Conservation (phyloP, 2,113 vertebrate genomes). For the Antechinus stuartii region DNA sequence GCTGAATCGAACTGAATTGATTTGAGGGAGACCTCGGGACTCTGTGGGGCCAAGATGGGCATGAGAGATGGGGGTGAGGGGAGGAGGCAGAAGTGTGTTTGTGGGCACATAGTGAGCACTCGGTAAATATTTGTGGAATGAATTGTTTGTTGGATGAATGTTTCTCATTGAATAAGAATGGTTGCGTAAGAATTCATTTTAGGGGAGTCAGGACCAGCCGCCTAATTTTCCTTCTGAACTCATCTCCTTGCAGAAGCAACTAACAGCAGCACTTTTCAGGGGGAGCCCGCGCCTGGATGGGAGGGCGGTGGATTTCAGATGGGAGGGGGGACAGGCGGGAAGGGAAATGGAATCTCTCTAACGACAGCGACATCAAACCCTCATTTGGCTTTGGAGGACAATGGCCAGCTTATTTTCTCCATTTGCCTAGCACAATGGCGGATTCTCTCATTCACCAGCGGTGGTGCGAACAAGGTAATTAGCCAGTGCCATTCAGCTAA, state of each 20-base stretch:
- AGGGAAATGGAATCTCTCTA: conserved; percentile 78
- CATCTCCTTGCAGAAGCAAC: neutral
- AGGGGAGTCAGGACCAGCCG: neutral
- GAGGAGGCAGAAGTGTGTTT: neutral
- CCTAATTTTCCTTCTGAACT: conserved; percentile 62
- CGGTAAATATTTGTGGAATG: conserved; percentile 3
- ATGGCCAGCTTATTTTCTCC: conserved; percentile 85
- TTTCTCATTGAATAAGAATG: neutral
- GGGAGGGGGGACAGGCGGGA: conserved; percentile 54
- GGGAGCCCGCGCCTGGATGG: conserved; percentile 36
- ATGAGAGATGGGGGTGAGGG: neutral
- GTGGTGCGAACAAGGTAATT: conserved; percentile 82
- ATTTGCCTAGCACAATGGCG: conserved; percentile 76
- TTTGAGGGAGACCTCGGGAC: neutral
- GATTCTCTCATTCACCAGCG: conserved; percentile 81
- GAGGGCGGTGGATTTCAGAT: conserved; percentile 31
- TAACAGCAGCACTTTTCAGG: neutral
- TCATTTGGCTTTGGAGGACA: conserved; percentile 79
- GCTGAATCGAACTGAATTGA: neutral
- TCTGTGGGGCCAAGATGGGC: neutral
- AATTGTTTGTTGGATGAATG: neutral
- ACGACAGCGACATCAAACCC: conserved; percentile 79
- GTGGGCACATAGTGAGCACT: neutral
- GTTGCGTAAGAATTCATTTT: neutral
- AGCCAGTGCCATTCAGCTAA: conserved; percentile 82